Evolutionary conservation across 2,888 invertebrate species (phyloP), one percentile per base, ranked within the genome.

Genomic region (Caenorhabditis angaria): DNA sequence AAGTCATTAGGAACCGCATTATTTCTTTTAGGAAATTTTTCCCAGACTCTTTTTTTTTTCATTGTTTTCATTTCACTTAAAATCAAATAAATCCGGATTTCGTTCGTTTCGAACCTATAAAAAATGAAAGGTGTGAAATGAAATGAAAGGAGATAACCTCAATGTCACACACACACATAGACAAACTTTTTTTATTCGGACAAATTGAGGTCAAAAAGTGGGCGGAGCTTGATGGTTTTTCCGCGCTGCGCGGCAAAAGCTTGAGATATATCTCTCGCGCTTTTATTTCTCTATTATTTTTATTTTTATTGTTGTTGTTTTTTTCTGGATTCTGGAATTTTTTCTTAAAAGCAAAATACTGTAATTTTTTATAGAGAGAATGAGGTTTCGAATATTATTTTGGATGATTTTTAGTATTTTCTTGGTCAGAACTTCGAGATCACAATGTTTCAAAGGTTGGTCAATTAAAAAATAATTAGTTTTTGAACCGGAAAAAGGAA

Each of bases 1-100:
- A 66, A 51, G 66, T 22, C 61, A 66, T 20, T 63, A 71, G 50
- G 57, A 55, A n/a, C 10, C 32, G 32, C 10, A 12, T 35, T 20
- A 32, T 35, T 57, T 32, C 6, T 28, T 57, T 58, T 58, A 20
- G 14, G 18, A 50, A 18, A 50, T n/a, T 28, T 28, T 47, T n/a
- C n/a, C n/a, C n/a, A n/a, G 28, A 18, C n/a, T 59, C 50, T 50
- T 28, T 50, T 27, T 22, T 58, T 35, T 58, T 32, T 58, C 24
- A 28, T 54, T 32, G 32, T 8, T 32, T 32, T 10, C 32, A 6
- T 28, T 5, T 55, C 32, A 22, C 18, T 22, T 57, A 48, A 60
- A 48, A 60, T 12, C 29, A 22, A 51, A 51, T 25, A 22, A 18
- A 18, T 12, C 41, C 41, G 41, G 41, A 41, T 41, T 18, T 41